Evolutionary conservation across 1,140 invertebrate genomes (phyloP).

Genomic region (Eurosta solidaginis): DNA sequence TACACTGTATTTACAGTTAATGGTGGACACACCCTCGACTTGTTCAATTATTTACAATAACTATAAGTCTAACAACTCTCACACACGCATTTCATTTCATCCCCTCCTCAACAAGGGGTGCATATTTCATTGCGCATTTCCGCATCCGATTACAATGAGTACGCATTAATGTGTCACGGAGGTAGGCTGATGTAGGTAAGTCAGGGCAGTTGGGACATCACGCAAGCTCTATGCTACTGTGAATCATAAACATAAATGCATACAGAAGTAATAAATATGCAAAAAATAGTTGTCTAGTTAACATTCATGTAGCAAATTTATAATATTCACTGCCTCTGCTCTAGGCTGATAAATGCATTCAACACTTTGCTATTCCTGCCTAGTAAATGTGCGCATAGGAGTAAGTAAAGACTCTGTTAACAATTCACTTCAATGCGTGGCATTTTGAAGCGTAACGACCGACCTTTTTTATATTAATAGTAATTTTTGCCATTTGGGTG

Average conservation of each 20-base stretch:
- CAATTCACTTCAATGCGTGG: neutral
- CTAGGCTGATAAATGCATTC: neutral
- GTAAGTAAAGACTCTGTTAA: neutral
- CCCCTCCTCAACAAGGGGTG: neutral
- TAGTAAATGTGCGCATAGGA: neutral
- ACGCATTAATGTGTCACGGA: neutral
- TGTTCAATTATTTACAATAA: slow-evolving; percentile 12
- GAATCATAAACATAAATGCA: too few relatives aligned
- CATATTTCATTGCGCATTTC: slow-evolving; percentile 26
- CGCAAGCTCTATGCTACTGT: neutral
- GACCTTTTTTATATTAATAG: too few relatives aligned
- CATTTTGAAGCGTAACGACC: neutral
- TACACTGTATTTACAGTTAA: neutral
- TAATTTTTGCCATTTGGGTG: too few relatives aligned
- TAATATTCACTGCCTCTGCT: neutral
- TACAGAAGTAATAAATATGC: too few relatives aligned
- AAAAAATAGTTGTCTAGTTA: too few relatives aligned
- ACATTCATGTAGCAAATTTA: neutral
- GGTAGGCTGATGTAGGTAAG: neutral
- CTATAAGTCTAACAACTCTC: too few relatives aligned
- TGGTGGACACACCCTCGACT: neutral
- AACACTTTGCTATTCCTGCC: neutral
- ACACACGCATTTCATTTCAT: neutral
- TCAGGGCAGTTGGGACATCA: neutral
- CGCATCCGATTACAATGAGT: slow-evolving; percentile 10